A percentile compares a stretch with the other conserved stretches of the same genome.
Evolutionary conservation across 2,888 invertebrate genomes (phyloP).

Genomic region (Eretmocerus hayati): DNA sequence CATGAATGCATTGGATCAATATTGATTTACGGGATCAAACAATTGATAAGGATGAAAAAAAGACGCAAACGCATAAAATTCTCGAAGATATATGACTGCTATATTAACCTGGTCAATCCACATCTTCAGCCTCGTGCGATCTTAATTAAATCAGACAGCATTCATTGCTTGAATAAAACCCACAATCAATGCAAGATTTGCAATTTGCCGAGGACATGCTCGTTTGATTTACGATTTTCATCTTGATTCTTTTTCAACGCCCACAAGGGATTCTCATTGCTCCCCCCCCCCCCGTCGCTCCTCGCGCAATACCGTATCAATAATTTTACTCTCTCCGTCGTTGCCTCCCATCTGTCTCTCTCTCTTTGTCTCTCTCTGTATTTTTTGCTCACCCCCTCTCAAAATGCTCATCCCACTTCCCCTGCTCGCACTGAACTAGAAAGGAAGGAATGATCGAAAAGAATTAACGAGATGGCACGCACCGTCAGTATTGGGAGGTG

Average conservation of each 20-base stretch:
- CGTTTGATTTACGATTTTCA: constrained; percentile 17
- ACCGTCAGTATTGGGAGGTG: constrained; percentile 12
- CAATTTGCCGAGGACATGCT: constrained; percentile 19
- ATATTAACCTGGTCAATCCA: constrained; percentile 20
- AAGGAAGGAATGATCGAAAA: constrained; percentile 12
- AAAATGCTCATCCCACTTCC: not conserved
- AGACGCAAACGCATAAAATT: not conserved
- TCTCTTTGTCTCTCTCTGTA: too few species aligned
- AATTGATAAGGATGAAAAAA: constrained; percentile 12
- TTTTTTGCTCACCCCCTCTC: too few species aligned
- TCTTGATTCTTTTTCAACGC: constrained; percentile 18
- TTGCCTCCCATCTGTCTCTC: too few species aligned
- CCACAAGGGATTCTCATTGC: constrained; percentile 11
- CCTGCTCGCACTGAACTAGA: not conserved
- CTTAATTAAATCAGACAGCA: constrained; percentile 22
- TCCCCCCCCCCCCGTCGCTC: not conserved
- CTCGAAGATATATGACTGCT: constrained; percentile 17
- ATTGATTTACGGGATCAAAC: constrained; percentile 17
- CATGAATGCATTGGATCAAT: constrained; percentile 1
- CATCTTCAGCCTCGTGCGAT: constrained; percentile 21
- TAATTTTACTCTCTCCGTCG: too few species aligned
- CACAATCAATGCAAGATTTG: constrained; percentile 21
- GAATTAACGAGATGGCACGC: constrained; percentile 11
- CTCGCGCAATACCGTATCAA: not conserved
- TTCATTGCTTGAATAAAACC: constrained; percentile 8